Evolutionary conservation across 92 coral and sea anemone genomes (phyloP).

Genomic region (Siderastrea radians): DNA sequence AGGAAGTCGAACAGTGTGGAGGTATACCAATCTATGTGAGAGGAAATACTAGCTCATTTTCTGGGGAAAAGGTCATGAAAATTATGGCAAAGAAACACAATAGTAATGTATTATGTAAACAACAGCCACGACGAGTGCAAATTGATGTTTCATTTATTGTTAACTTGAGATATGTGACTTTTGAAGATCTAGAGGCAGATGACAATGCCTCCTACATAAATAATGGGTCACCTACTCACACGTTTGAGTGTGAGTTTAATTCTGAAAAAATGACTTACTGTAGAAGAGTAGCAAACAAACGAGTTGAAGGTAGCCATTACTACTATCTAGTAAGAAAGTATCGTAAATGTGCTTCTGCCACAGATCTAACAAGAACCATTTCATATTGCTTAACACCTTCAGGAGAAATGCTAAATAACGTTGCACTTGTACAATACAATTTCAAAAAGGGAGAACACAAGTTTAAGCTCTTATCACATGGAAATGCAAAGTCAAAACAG

Average conservation of each 20-base stretch:
- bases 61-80: conserved; percentile 33
- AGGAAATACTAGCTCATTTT: conserved; percentile 38
- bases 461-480: too few relatives aligned
- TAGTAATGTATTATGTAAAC: conserved; percentile 25
- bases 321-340: conserved; percentile 4
- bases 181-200: conserved; percentile 50
- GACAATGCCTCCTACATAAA: conserved; percentile 43
- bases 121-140: neutral
- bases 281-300: neutral
- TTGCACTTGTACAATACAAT: too few relatives aligned
- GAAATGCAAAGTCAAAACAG: too few relatives aligned
- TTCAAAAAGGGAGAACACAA: too few relatives aligned
- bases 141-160: too few relatives aligned
- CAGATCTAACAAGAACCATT: conserved; percentile 32
- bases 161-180: neutral
- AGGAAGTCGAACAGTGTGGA: too few relatives aligned
- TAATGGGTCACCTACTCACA: conserved; percentile 29
- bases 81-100: conserved; percentile 30
- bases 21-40: conserved; percentile 25
- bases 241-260: conserved; percentile 24
- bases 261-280: neutral
- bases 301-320: neutral
- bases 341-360: conserved; percentile 28
- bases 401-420: too few relatives aligned
- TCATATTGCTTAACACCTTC: conserved; percentile 20